These are phyloP conservation scores for Xanthia icteritia DNA, from an alignment of 2,888 invertebrate genomes.

Conservation along the genomic window DNA sequence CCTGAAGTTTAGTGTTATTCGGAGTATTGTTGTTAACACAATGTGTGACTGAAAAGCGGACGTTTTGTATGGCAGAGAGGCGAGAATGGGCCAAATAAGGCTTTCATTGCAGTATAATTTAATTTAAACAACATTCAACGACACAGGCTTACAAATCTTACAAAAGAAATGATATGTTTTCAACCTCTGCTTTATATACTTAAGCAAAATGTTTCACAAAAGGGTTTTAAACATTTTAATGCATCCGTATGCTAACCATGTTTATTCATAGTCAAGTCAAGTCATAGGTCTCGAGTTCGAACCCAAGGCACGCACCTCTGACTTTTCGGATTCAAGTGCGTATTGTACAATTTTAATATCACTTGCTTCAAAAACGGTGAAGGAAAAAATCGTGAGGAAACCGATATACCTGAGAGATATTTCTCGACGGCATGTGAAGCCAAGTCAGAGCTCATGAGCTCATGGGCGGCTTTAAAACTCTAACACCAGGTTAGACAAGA, in stretches of 20 bases:
- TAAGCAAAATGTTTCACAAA: neutral
- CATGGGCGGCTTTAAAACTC: no score
- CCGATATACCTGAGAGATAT: no score
- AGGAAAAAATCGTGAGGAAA: no score
- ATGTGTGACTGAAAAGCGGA: constrained; percentile 41
- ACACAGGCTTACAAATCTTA: constrained; percentile 8
- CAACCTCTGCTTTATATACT: neutral
- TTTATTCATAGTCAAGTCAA: no score
- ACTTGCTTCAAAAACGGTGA: no score
- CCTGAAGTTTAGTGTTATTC: constrained; percentile 63
- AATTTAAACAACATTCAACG: constrained; percentile 41
- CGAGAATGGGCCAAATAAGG: constrained; percentile 34
- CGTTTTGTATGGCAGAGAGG: constrained; percentile 13
- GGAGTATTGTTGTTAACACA: constrained; percentile 55
- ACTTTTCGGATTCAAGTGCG: no score
- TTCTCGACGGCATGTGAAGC: no score
- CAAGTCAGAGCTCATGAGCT: no score
- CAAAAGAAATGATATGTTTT: constrained; percentile 21
- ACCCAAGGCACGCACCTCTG: no score
- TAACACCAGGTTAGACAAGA: no score
- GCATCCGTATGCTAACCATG: neutral
- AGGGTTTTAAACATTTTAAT: neutral
- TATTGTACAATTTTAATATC: no score
- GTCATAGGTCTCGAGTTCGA: no score
- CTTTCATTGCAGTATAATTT: constrained; percentile 41